Evolutionary conservation across 1,140 invertebrate species (phyloP).

Genomic region (Drosophila ananassae): DNA sequence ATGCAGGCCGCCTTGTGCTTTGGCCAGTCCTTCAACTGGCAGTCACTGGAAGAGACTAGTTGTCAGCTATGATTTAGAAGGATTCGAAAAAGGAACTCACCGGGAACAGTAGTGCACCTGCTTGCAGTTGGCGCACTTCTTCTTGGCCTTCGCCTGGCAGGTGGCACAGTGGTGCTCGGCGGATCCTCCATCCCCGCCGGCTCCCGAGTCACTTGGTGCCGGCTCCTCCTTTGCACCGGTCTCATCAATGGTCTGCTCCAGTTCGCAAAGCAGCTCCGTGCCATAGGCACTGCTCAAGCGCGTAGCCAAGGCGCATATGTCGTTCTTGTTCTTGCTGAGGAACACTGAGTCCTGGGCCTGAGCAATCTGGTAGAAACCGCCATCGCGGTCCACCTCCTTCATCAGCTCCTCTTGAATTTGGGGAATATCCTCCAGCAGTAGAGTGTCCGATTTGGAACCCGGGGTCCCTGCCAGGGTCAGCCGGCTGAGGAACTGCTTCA

Average conservation of each 20-base stretch:
- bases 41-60: slow-evolving; percentile 65
- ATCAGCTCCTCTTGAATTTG: slow-evolving; percentile 74
- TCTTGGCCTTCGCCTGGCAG: slow-evolving; percentile 84
- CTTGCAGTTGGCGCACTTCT: slow-evolving; percentile 85
- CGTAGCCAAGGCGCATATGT: slow-evolving; percentile 85
- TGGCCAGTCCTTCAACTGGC: slow-evolving; percentile 85
- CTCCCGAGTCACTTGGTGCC: slow-evolving; percentile 15
- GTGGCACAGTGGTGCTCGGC: slow-evolving; percentile 73
- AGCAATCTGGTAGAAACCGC: slow-evolving; percentile 85
- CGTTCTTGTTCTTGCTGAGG: slow-evolving; percentile 84
- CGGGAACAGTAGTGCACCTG: slow-evolving; percentile 84
- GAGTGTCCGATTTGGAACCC: slow-evolving; percentile 71
- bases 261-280: slow-evolving; percentile 84
- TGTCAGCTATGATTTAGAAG: no score
- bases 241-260: slow-evolving; percentile 70
- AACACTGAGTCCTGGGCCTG: slow-evolving; percentile 85
- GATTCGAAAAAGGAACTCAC: slow-evolving; percentile 35
- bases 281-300: slow-evolving; percentile 85
- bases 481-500: slow-evolving; percentile 88
- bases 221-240: slow-evolving; percentile 4
- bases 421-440: slow-evolving; percentile 87
- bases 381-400: slow-evolving; percentile 85
- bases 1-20: slow-evolving; percentile 80
- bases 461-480: slow-evolving; percentile 54
- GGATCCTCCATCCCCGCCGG: slow-evolving; percentile 3